Base-by-base conservation (phyloP, 1,140 invertebrate genomes). In the Calosoma granatense region DNA sequence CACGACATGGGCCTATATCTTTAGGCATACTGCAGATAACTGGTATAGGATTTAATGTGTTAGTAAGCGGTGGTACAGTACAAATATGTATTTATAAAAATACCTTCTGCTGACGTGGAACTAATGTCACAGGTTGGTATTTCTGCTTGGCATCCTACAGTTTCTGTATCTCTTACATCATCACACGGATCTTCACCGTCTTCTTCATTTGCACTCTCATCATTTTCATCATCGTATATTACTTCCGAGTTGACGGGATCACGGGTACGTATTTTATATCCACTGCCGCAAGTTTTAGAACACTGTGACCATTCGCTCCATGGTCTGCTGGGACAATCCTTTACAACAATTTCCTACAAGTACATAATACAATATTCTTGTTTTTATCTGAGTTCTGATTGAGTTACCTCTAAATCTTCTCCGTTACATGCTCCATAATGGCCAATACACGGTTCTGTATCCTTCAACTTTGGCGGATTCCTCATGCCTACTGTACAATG, bases 251-350 rank as follows among this genome's bases (percentile, higher is more conserved):
- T 14, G 43, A 56, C 15, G 22, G 54, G 2, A 22, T 58, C 30
- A 36, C 53, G 43, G 51, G 26, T 53, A 54, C 85, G 70, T 55
- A 79, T 74, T 68, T 80, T 78, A 6, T 81, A 67, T 0, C 84
- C 84, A 65, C 78, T 76, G 1, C 81, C 84, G 63, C 84, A 86
- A 12, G 77, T 74, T 2, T 74, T 76, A 19, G 80, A 83, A 67
- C 84, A 86, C 0, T 81, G 81, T 0, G 79, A 79, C 82, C 82
- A 86, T 41, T 81, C 71, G 11, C 78, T 77, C 82, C 82, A 83
- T 0, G 59, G 43, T 36, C 56, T 62, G 30, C 65, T 55, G n/a
- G 57, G 61, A 47, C 69, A 70, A 22, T 67, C 59, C 51, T 57
- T 22, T 20, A 23, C n/a, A 47, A 23, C 20, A 22, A 17, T 39